These are phyloP conservation scores for Drosophila fuyamai DNA, from an alignment of 1,140 invertebrate species.

Conservation along the genomic window DNA sequence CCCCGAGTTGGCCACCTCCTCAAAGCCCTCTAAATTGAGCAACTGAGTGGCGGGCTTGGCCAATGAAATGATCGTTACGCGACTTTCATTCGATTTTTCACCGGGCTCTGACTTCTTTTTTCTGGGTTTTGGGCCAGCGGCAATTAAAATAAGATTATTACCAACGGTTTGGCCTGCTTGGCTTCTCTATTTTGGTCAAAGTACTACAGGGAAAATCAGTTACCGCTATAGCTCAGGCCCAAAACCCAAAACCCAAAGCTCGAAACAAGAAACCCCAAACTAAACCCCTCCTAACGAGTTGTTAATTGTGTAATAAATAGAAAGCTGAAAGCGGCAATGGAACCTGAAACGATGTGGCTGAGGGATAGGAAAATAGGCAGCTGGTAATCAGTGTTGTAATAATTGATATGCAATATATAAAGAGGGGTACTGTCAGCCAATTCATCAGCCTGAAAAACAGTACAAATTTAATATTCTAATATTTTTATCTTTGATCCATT, in stretches of 20 bases:
- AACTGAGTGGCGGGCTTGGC: slow-evolving; percentile 21
- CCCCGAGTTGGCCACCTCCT: neutral
- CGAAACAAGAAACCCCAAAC: slow-evolving; percentile 48
- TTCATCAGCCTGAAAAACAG: neutral
- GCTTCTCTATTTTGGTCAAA: slow-evolving; percentile 15
- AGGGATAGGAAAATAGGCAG: slow-evolving; percentile 14
- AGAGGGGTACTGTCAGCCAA: too few relatives aligned
- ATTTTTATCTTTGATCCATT: too few relatives aligned
- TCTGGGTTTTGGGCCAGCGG: slow-evolving; percentile 32
- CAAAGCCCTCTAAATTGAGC: slow-evolving; percentile 10
- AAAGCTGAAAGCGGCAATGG: slow-evolving; percentile 64
- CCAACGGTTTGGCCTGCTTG: slow-evolving; percentile 37
- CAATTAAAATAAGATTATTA: slow-evolving; percentile 78
- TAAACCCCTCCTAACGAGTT: slow-evolving; percentile 66
- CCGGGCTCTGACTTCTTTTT: slow-evolving; percentile 22
- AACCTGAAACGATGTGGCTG: slow-evolving; percentile 23
- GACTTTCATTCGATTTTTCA: slow-evolving; percentile 50
- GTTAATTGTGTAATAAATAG: slow-evolving; percentile 82
- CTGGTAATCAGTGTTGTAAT: slow-evolving; percentile 61
- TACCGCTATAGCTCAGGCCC: slow-evolving; percentile 36
- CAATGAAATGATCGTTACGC: slow-evolving; percentile 47
- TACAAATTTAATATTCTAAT: too few relatives aligned
- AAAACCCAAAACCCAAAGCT: slow-evolving; percentile 21
- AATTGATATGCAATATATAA: slow-evolving; percentile 70
- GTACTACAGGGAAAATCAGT: slow-evolving; percentile 47